Conservation (phyloP, 2,888 invertebrate species). For the Cerceris ruficornis region DNA sequence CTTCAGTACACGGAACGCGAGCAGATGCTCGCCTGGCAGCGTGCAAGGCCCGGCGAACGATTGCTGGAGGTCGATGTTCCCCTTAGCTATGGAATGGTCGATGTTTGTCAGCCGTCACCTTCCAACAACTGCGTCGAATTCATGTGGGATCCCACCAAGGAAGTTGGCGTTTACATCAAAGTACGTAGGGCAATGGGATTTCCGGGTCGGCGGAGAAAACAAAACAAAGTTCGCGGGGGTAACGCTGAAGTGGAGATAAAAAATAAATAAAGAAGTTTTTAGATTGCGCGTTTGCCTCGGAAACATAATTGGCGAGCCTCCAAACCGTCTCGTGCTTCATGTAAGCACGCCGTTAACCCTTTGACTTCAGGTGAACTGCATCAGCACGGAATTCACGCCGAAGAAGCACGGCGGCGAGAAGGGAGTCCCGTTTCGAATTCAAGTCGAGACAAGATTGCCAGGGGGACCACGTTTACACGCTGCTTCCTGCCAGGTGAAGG, state of each 20-base stretch:
- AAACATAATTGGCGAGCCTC: neutral
- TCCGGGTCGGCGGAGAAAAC: no score
- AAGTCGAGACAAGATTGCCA: constrained; percentile 93
- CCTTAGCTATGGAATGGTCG: constrained; percentile 94
- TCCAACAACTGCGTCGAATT: constrained; percentile 92
- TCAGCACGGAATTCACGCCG: constrained; percentile 98
- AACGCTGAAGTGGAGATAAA: no score
- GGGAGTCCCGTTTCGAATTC: constrained; percentile 97
- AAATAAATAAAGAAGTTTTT: no score
- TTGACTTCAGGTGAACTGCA: constrained; percentile 89
- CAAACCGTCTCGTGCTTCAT: neutral
- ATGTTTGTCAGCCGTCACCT: constrained; percentile 89
- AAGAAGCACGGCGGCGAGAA: constrained; percentile 99
- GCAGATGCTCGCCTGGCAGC: constrained; percentile 96
- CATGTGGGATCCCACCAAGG: constrained; percentile 97
- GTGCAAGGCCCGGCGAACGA: constrained; percentile 93
- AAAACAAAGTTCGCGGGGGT: no score
- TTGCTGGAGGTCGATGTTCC: constrained; percentile 97
- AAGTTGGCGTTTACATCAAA: constrained; percentile 97
- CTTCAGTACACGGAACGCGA: constrained; percentile 97
- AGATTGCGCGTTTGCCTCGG: neutral
- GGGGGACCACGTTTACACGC: constrained; percentile 90
- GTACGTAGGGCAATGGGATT: constrained; percentile 81
- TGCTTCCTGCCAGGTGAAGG: constrained; percentile 98
- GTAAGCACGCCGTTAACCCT: neutral